phyloP scores from a whole-genome alignment of 2,888 invertebrate genomes.

The Philopedon plagiatum region DNA sequence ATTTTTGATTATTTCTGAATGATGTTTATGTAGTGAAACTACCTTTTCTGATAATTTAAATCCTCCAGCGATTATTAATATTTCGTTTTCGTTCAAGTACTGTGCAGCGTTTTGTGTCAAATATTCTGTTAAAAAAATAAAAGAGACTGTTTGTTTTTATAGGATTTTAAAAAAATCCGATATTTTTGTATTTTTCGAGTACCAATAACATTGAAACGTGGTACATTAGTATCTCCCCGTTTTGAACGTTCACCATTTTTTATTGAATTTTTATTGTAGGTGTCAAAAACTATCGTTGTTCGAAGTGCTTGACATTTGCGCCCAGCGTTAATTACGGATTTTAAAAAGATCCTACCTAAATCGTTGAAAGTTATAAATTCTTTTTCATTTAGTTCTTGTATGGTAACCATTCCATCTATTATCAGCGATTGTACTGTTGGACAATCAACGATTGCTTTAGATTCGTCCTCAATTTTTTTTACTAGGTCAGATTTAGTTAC shows the following conservation, averaged over 20 bases:
- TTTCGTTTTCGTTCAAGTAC: constrained; percentile 6
- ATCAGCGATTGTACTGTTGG: constrained; percentile 37
- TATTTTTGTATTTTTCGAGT: no score
- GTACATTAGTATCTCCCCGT: no score
- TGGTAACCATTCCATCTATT: constrained; percentile 39
- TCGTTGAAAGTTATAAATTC: constrained; percentile 45
- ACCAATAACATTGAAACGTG: no score
- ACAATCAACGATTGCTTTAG: no score
- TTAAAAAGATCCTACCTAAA: constrained; percentile 30
- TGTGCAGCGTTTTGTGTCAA: constrained; percentile 11
- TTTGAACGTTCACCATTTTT: no score
- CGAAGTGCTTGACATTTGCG: no score
- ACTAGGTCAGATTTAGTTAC: constrained; percentile 43
- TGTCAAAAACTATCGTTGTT: no score
- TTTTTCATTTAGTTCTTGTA: constrained; percentile 40
- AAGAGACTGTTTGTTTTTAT: no score
- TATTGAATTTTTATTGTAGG: no score
- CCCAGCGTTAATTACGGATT: no score
- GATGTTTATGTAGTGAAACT: not conserved
- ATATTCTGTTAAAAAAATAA: no score
- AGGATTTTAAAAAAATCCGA: no score
- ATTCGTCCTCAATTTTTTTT: constrained; percentile 37
- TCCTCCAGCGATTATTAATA: constrained; percentile 22
- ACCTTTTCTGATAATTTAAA: constrained; percentile 5
- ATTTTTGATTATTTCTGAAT: not conserved